Evolutionary conservation across 2,888 invertebrate species (phyloP).

Genomic region (Campaea margaritaria): DNA sequence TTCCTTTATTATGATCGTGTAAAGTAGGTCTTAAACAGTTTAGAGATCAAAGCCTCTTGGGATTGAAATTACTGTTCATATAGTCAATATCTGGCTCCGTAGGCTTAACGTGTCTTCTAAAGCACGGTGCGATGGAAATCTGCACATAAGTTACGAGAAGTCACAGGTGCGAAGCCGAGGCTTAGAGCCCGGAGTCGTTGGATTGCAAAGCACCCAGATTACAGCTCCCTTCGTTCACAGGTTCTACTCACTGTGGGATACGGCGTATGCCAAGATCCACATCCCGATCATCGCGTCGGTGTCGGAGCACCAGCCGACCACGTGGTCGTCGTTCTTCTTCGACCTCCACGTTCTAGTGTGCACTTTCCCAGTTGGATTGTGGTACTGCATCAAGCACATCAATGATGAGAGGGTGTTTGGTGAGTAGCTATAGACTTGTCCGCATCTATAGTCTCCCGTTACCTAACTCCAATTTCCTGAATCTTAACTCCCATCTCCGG

Average conservation of each 20-base stretch:
- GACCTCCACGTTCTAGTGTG: constrained; percentile 98
- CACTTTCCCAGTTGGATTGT: constrained; percentile 98
- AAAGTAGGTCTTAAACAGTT: too few relatives aligned
- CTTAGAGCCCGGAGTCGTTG: too few relatives aligned
- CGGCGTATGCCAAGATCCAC: constrained; percentile 99
- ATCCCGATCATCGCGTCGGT: constrained; percentile 99
- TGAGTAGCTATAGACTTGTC: constrained; percentile 70
- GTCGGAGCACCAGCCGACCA: constrained; percentile 99
- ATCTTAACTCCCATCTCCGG: not conserved
- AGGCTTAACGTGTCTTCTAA: too few relatives aligned
- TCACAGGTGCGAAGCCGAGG: too few relatives aligned
- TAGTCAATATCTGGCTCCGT: too few relatives aligned
- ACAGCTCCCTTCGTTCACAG: constrained; percentile 74
- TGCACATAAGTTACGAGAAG: too few relatives aligned
- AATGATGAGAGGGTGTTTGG: constrained; percentile 99
- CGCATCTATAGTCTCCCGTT: too few relatives aligned
- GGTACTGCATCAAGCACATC: constrained; percentile 99
- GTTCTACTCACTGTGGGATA: constrained; percentile 99
- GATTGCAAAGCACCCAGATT: too few relatives aligned
- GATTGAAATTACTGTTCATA: too few relatives aligned
- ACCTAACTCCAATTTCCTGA: not conserved
- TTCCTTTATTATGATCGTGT: too few relatives aligned
- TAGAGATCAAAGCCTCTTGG: too few relatives aligned
- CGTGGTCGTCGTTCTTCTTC: constrained; percentile 99
- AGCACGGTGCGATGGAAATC: too few relatives aligned